A percentile compares a stretch with the other conserved stretches of the same genome.
Conservation (phyloP, 2,113 vertebrate species). For the Sterrhoptilus dennistouni region DNA sequence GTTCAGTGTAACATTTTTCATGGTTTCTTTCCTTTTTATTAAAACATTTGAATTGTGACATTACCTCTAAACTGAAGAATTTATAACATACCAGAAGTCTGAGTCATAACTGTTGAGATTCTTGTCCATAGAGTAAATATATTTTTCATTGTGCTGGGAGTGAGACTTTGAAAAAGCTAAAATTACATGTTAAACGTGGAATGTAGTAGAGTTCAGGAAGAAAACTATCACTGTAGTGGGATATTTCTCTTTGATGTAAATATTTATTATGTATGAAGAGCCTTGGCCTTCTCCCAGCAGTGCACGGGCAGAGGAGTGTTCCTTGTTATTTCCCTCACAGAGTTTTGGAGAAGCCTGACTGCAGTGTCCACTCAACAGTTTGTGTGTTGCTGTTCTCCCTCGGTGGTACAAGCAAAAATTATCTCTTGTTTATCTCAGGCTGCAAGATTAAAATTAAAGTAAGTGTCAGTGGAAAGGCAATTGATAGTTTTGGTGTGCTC, state of each 20-base stretch:
- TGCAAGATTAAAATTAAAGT: neutral
- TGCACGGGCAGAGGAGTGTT: accelerated
- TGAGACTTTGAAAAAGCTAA: neutral
- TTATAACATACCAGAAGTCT: neutral
- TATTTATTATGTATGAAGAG: neutral
- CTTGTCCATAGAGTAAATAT: neutral
- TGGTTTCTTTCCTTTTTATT: neutral
- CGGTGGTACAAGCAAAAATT: neutral
- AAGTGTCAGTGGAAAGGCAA: neutral
- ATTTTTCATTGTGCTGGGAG: neutral
- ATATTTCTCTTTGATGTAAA: neutral
- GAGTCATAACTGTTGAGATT: neutral
- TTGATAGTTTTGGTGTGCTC: neutral
- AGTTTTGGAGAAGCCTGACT: neutral
- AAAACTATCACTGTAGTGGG: neutral
- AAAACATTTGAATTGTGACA: neutral
- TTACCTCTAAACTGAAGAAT: neutral
- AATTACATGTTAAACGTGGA: neutral
- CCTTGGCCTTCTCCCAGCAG: neutral
- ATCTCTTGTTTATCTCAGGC: neutral
- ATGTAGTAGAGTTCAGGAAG: neutral
- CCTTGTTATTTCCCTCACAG: neutral
- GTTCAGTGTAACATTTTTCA: neutral
- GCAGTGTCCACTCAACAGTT: neutral
- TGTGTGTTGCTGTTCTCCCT: neutral